phyloP scores from a whole-genome alignment of 2,113 vertebrate genomes.

The Turdus rufiventris region DNA sequence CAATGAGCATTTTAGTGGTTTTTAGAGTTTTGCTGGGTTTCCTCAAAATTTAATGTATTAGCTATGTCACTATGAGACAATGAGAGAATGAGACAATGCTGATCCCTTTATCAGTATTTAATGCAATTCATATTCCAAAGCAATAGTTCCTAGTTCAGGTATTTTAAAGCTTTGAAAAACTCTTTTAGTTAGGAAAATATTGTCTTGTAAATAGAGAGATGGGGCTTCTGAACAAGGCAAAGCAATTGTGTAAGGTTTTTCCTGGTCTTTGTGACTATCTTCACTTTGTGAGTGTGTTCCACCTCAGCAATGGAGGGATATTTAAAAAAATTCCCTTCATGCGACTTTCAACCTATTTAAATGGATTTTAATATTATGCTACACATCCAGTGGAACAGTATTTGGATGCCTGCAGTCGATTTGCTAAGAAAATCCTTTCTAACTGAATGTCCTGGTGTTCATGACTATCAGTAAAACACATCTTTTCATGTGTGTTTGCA shows the following conservation, averaged over 20 bases:
- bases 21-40: background rate
- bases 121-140: background rate
- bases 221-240: background rate
- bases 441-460: background rate
- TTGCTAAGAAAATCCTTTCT: background rate
- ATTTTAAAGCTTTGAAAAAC: background rate
- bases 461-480: background rate
- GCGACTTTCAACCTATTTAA: background rate
- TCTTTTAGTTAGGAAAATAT: background rate
- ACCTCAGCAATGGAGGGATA: background rate
- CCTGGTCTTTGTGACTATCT: background rate
- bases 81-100: background rate
- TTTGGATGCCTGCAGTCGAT: background rate
- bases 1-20: background rate
- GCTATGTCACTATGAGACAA: background rate
- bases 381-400: background rate
- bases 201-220: background rate
- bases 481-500: background rate
- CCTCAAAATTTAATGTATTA: background rate
- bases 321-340: background rate
- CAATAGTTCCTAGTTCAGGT: background rate
- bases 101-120: background rate
- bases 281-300: background rate
- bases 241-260: background rate
- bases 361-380: background rate